These are phyloP conservation scores for Nebria ingens DNA, from an alignment of 1,140 invertebrate genomes.

Conservation along the genomic window DNA sequence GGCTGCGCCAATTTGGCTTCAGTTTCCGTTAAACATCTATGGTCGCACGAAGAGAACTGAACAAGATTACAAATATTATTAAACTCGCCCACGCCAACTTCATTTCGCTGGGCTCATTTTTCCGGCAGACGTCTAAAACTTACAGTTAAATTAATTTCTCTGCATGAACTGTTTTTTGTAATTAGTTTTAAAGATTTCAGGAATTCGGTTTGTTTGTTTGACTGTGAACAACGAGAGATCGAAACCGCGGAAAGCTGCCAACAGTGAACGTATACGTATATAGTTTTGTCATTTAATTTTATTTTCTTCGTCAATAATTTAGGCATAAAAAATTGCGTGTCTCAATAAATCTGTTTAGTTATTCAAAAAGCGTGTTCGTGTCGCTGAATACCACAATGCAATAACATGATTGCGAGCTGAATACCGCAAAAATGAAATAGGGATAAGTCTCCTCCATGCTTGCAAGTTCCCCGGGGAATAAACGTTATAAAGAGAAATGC, in stretches of 20 bases:
- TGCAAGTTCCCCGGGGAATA: not conserved
- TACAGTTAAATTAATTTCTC: not conserved
- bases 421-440: constrained; percentile 1
- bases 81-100: no score
- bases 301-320: no score
- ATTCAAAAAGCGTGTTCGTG: constrained; percentile 1
- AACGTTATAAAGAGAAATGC: constrained; percentile 7
- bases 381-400: not conserved
- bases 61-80: not conserved
- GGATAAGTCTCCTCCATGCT: not conserved
- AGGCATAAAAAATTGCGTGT: not conserved
- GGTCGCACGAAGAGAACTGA: not conserved
- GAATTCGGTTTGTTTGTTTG: not conserved
- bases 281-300: no score
- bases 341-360: constrained; percentile 2
- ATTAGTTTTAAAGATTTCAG: not conserved
- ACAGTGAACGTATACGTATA: no score
- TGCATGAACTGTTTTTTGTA: not conserved
- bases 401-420: not conserved
- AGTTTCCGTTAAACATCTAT: not conserved
- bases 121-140: not conserved
- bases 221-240: not conserved
- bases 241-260: no score
- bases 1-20: not conserved
- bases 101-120: no score